Conservation (phyloP, 2,797 vertebrate genomes). For the Betta splendens region DNA sequence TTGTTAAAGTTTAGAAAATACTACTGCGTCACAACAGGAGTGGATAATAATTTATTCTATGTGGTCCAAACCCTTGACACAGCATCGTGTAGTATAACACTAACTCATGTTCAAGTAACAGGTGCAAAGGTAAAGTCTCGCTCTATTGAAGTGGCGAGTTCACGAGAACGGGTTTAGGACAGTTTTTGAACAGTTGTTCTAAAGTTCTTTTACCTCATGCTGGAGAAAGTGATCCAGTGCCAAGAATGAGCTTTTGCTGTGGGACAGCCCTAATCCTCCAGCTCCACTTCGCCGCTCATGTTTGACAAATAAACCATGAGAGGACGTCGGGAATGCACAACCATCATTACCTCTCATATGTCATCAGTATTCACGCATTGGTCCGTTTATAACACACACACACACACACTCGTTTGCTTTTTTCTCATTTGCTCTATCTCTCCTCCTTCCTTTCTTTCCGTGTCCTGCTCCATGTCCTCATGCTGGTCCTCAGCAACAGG, state of each 20-base stretch:
- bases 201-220: not conserved
- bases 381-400: conserved; percentile 24
- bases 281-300: conserved; percentile 23
- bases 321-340: conserved; percentile 14
- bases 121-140: conserved; percentile 9
- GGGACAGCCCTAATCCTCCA: conserved; percentile 24
- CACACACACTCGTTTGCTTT: conserved; percentile 4
- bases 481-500: conserved; percentile 49
- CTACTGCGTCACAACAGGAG: not conserved
- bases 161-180: too few relatives aligned
- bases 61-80: not conserved
- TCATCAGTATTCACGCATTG: conserved; percentile 34
- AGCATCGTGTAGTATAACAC: not conserved
- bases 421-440: not conserved
- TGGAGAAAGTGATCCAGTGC: conserved; percentile 1
- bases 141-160: conserved; percentile 1
- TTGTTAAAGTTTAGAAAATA: not conserved
- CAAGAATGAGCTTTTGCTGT: conserved; percentile 23
- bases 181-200: too few relatives aligned
- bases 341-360: conserved; percentile 24
- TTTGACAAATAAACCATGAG: conserved; percentile 38
- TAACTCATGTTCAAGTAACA: conserved; percentile 2
- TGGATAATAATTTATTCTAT: not conserved
- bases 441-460: conserved; percentile 20
- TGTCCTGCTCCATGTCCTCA: conserved; percentile 34